A percentile compares a stretch with the other conserved stretches of the same genome.
Conservation (phyloP, 2,888 invertebrate genomes). For the Drosophila quasianomalipes region DNA sequence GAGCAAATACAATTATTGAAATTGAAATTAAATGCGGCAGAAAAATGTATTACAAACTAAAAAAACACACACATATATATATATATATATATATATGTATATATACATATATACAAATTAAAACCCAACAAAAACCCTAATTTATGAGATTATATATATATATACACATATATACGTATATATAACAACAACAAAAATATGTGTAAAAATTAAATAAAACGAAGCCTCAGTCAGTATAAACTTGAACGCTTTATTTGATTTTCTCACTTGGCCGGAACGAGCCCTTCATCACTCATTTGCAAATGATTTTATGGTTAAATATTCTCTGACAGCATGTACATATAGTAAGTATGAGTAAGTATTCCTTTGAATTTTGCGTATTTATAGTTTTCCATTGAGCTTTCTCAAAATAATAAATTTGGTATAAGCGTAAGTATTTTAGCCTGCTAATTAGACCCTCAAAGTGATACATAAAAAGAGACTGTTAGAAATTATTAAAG, state of each 20-base stretch:
- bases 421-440: constrained; percentile 17
- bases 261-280: constrained; percentile 29
- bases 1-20: constrained; percentile 59
- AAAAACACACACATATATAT: constrained; percentile 33
- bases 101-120: constrained; percentile 59
- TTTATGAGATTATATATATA: constrained; percentile 79
- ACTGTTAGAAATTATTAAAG: background rate
- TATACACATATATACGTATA: constrained; percentile 34
- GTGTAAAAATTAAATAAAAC: constrained; percentile 82
- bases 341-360: constrained; percentile 15
- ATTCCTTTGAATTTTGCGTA: constrained; percentile 12
- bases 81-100: constrained; percentile 47
- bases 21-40: constrained; percentile 57
- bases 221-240: constrained; percentile 86
- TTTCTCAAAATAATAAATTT: background rate
- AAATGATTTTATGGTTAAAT: constrained; percentile 15
- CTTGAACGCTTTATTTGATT: constrained; percentile 56
- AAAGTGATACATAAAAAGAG: background rate
- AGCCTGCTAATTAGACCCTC: constrained; percentile 2
- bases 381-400: constrained; percentile 40
- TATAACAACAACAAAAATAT: constrained; percentile 57
- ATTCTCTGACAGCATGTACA: constrained; percentile 2
- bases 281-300: constrained; percentile 16
- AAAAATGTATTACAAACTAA: constrained; percentile 65
- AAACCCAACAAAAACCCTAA: constrained; percentile 67